phyloP scores from a whole-genome alignment of 1,140 invertebrate species.

The Helicoverpa armigera region DNA sequence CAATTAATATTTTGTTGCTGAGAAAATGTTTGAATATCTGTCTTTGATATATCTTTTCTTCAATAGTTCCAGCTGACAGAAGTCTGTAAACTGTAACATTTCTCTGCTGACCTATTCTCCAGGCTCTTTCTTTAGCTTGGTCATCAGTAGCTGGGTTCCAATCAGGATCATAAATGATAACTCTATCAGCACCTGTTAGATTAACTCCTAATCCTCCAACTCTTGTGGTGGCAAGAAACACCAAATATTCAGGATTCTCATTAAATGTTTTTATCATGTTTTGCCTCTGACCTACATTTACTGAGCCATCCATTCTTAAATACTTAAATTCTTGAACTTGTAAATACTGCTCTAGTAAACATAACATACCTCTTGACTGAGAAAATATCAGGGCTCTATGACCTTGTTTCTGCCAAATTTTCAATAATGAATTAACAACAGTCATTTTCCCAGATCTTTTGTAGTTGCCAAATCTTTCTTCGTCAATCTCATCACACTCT shows the following conservation, averaged over 20 bases:
- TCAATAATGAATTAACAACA: constrained; percentile 96
- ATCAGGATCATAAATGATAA: constrained; percentile 99
- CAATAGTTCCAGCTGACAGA: constrained; percentile 96
- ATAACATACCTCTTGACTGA: constrained; percentile 97
- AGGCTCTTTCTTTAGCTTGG: constrained; percentile 96
- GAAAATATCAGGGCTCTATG: constrained; percentile 97
- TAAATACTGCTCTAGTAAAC: constrained; percentile 95
- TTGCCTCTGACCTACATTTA: constrained; percentile 93
- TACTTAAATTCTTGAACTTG: constrained; percentile 92
- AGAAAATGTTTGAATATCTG: constrained; percentile 99
- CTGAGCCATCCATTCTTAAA: constrained; percentile 97
- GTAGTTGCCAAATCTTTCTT: constrained; percentile 92
- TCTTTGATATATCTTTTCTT: constrained; percentile 97
- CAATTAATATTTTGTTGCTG: constrained; percentile 96
- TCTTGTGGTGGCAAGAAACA: constrained; percentile 97
- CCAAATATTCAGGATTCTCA: constrained; percentile 91
- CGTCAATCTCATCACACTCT: constrained; percentile 83
- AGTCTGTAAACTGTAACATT: constrained; percentile 96
- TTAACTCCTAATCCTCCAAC: constrained; percentile 98
- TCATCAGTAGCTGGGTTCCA: constrained; percentile 97
- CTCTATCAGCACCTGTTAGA: constrained; percentile 96
- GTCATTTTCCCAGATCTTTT: constrained; percentile 97
- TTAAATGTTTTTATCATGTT: constrained; percentile 95
- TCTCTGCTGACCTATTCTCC: constrained; percentile 96
- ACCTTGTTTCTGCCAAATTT: constrained; percentile 96